Conservation (phyloP, 2,113 vertebrate genomes). For the Brachypodius melanocephalos region DNA sequence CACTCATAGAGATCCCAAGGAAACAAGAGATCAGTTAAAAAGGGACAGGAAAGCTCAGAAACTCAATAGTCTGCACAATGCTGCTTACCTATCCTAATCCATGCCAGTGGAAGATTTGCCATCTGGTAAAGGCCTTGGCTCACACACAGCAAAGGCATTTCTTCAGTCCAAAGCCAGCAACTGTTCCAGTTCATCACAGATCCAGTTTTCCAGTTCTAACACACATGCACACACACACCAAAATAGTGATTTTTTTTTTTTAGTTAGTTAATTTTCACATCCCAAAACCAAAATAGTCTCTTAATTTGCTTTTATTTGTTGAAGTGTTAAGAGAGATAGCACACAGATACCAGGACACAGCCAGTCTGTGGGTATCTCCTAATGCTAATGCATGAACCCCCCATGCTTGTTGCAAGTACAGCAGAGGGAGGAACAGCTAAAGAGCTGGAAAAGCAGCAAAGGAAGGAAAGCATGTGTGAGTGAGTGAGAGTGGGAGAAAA, state of each 20-base stretch:
- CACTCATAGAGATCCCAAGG: neutral
- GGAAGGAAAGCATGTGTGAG: neutral
- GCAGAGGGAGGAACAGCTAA: neutral
- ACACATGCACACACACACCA: neutral
- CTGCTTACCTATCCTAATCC: neutral
- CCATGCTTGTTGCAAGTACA: neutral
- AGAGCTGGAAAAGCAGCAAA: constrained; percentile 32
- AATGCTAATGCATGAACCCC: neutral
- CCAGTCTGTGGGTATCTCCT: neutral
- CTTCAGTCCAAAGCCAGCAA: neutral
- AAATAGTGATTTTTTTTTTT: neutral
- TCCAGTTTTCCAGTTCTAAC: neutral
- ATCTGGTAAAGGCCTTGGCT: neutral
- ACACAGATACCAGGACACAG: neutral
- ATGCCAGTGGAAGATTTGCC: neutral
- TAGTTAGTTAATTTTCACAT: neutral
- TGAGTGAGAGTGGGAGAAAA: constrained; percentile 17
- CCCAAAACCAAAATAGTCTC: neutral
- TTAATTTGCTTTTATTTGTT: neutral
- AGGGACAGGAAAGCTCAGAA: neutral
- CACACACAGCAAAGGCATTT: neutral
- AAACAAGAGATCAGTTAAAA: neutral
- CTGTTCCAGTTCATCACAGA: neutral
- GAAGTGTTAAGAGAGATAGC: neutral
- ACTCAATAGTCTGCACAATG: neutral